Base-by-base conservation (phyloP, 1,140 invertebrate species). In the Aphaenogaster floridana region DNA sequence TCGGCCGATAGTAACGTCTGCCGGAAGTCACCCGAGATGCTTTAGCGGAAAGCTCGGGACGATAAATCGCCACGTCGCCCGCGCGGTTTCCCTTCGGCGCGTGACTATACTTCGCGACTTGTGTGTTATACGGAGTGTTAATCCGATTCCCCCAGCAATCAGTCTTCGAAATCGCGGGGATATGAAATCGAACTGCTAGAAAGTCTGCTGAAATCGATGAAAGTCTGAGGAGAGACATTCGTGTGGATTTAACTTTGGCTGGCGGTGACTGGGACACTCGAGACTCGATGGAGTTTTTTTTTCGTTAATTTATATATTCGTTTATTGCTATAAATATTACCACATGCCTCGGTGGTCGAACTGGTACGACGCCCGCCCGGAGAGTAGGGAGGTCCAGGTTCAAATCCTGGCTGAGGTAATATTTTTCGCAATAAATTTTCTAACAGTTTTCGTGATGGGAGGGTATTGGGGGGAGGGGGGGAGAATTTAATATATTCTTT, bases 1-100 rank as follows among this genome's bases (percentile, higher is more conserved):
- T 95, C 93, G 93, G 91, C 92, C 91, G 94, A 95, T 95, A 95
- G 90, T 90, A 76, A 88, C 88, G 90, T 91, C 91, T 93, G 91
- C 94, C 94, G 94, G 94, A 95, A 95, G 94, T 95, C 93, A 90
- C 91, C 91, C 90, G 81, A 92, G 93, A 94, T 94, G 94, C 92
- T 93, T 91, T 92, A 93, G 93, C 93, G 94, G 93, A 95, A 95
- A 93, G 91, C 90, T 87, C 86, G 83, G 88, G 85, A 93, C 94
- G 93, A 95, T 95, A 94, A 93, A 94, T 94, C 89, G 87, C 88
- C 74, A 81, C 86, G 87, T 88, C 81, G 81, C 45, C 61, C 52
- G 52, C 68, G 36, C 59, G 34, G 54, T 59, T 80, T 59, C 45
- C 45, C 63, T 39, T 21, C 59, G 50, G 68, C 69, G 72, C 69